These are phyloP conservation scores for Burhinus oedicnemus DNA, from an alignment of 2,113 vertebrate species.

Conservation along the genomic window DNA sequence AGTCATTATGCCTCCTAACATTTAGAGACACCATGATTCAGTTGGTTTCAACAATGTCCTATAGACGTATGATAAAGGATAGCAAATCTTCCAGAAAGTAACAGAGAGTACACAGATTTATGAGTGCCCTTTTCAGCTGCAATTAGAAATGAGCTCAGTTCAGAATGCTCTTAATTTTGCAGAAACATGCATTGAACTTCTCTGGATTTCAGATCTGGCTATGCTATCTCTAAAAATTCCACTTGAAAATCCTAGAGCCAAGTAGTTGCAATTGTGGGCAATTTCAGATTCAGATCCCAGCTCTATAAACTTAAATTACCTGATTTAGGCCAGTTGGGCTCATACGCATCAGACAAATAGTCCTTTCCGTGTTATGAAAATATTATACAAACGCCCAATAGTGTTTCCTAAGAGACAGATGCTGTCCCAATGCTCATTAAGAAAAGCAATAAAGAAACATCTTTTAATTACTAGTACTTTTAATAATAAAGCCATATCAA, in stretches of 20 bases:
- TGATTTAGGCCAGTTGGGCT: not conserved
- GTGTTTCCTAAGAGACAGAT: not conserved
- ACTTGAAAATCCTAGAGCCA: not conserved
- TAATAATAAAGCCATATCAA: not conserved
- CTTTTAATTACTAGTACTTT: not conserved
- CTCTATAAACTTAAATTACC: not conserved
- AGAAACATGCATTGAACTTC: not conserved
- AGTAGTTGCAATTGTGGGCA: not conserved
- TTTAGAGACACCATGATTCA: slow-evolving; percentile 7
- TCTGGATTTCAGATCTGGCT: not conserved
- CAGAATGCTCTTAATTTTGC: not conserved
- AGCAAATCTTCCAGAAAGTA: not conserved
- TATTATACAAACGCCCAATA: not conserved
- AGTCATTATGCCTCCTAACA: not conserved
- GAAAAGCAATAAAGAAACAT: not conserved
- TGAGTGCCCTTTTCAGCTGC: not conserved
- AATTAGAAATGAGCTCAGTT: not conserved
- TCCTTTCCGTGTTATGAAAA: not conserved
- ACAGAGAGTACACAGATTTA: not conserved
- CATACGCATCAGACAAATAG: not conserved
- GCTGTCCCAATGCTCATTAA: not conserved
- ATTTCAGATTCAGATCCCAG: not conserved
- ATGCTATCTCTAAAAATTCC: not conserved
- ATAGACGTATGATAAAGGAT: not conserved
- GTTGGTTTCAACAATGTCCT: not conserved